Evolutionary conservation across 2,113 vertebrate genomes (phyloP).

Genomic region (Mormoops blainvillei): DNA sequence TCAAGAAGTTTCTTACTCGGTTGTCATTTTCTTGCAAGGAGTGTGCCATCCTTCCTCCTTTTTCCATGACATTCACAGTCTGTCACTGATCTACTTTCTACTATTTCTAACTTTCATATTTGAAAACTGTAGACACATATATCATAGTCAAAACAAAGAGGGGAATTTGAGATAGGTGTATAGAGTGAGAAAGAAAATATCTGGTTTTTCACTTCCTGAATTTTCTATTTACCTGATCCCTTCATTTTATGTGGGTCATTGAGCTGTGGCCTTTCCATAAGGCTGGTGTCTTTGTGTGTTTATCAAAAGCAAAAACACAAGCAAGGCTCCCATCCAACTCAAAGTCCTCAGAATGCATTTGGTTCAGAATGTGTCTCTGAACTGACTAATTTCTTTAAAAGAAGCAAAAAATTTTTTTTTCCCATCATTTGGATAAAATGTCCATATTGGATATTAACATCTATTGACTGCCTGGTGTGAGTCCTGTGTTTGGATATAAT

Average conservation of each 20-base stretch:
- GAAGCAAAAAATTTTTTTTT: background rate
- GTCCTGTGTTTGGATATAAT: background rate
- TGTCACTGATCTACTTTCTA: fast-evolving
- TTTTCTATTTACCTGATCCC: background rate
- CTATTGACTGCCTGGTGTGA: background rate
- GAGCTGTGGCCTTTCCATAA: background rate
- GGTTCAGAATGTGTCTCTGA: background rate
- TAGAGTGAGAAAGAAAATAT: background rate
- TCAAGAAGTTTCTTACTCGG: fast-evolving
- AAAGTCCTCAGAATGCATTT: background rate
- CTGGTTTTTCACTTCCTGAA: background rate
- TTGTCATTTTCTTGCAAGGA: background rate
- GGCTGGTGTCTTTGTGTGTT: background rate
- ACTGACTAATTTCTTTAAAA: background rate
- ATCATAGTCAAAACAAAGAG: background rate
- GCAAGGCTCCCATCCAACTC: background rate
- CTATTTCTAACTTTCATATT: too few relatives aligned
- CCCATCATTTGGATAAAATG: background rate
- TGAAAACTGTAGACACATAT: background rate
- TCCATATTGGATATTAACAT: background rate
- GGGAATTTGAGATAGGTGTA: too few relatives aligned
- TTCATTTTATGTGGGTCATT: background rate
- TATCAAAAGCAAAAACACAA: background rate
- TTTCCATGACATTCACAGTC: background rate
- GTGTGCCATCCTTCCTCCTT: background rate